These are phyloP conservation scores for Delia radicum DNA, from an alignment of 1,140 invertebrate genomes.

Conservation along the genomic window DNA sequence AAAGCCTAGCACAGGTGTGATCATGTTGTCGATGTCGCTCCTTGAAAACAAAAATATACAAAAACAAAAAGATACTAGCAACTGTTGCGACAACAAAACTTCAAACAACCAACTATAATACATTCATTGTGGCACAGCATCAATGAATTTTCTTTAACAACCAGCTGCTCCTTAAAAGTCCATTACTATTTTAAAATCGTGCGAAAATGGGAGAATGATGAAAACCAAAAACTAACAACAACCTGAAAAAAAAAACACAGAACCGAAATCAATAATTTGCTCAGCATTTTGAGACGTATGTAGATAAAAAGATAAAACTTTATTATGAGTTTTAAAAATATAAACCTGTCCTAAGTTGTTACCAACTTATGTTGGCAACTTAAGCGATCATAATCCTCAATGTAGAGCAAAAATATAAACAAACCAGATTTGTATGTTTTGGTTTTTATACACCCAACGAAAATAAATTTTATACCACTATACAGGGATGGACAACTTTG, in stretches of 20 bases:
- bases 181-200: constrained; percentile 23
- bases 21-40: constrained; percentile 20
- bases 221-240: background rate
- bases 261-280: background rate
- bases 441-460: background rate
- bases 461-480: constrained; percentile 13
- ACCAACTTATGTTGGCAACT: background rate
- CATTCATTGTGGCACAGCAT: background rate
- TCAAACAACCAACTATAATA: background rate
- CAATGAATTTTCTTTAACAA: background rate
- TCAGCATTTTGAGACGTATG: background rate
- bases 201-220: constrained; percentile 20
- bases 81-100: background rate
- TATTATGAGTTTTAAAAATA: no score
- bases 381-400: no score
- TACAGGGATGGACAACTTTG: no score
- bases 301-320: background rate
- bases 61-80: background rate
- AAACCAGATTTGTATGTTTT: constrained; percentile 10
- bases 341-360: background rate
- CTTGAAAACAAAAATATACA: background rate
- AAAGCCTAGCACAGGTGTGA: constrained; percentile 21
- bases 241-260: background rate
- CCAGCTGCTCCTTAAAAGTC: constrained; percentile 9
- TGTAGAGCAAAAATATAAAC: background rate